Conservation (phyloP, 2,888 invertebrate genomes). For the Mermis nigrescens region DNA sequence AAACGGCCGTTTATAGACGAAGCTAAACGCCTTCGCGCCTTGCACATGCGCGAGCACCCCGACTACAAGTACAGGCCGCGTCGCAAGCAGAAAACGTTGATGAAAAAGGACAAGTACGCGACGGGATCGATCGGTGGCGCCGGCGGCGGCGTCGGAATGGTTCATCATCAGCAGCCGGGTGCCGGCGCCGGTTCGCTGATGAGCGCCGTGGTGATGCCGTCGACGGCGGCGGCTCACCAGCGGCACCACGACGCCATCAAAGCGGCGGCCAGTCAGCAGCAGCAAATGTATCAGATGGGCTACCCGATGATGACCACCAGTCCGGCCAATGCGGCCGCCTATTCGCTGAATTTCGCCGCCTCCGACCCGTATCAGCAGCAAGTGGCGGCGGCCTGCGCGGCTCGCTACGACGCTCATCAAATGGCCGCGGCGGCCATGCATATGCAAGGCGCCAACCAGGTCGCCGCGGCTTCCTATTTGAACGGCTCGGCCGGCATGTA, state of each 20-base stretch:
- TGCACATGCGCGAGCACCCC: constrained; percentile 44
- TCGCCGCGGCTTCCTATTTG: no score
- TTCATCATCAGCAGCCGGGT: not conserved
- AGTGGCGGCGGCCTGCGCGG: not conserved
- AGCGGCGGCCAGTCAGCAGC: not conserved
- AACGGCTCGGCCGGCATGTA: not conserved
- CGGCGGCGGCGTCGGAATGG: not conserved
- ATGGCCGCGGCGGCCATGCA: not conserved
- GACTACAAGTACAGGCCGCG: constrained; percentile 35
- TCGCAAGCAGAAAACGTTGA: constrained; percentile 1
- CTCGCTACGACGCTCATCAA: not conserved
- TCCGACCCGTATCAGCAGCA: not conserved
- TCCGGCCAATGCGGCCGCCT: not conserved
- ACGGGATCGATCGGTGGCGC: not conserved
- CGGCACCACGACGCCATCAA: not conserved
- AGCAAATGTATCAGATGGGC: not conserved
- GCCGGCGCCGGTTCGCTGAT: not conserved
- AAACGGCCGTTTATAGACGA: constrained; percentile 76
- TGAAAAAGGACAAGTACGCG: not conserved
- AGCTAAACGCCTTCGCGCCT: constrained; percentile 55
- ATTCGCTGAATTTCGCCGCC: not conserved
- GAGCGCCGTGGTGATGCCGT: not conserved
- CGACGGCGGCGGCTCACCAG: not conserved
- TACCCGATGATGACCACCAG: not conserved
- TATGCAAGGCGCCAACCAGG: not conserved